These are phyloP conservation scores for Drosophila bifasciata DNA, from an alignment of 1,140 invertebrate species.

Conservation along the genomic window DNA sequence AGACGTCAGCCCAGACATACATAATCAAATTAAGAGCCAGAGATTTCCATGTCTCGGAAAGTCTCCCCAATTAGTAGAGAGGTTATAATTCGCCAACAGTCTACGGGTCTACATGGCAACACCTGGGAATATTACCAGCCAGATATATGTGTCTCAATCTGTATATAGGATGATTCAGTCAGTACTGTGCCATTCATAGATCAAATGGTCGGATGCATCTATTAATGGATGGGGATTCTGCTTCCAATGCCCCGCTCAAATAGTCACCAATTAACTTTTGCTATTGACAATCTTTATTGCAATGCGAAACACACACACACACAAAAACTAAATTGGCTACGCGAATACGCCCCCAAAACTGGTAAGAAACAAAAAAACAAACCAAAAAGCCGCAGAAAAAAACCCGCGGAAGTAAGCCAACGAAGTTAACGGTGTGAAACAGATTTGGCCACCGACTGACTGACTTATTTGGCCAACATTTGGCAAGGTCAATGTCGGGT, in stretches of 20 bases:
- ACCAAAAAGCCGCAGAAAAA: slow-evolving; percentile 37
- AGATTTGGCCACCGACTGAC: no score
- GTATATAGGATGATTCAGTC: slow-evolving; percentile 21
- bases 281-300: slow-evolving; percentile 38
- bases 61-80: slow-evolving; percentile 40
- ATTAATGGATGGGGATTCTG: slow-evolving; percentile 5
- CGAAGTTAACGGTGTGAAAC: slow-evolving; percentile 67
- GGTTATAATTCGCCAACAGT: slow-evolving; percentile 42
- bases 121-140: slow-evolving; percentile 1
- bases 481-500: slow-evolving; percentile 71
- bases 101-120: slow-evolving; percentile 21
- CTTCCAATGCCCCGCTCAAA: background rate
- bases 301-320: slow-evolving; percentile 27
- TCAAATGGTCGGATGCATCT: slow-evolving; percentile 9
- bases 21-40: slow-evolving; percentile 40
- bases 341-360: slow-evolving; percentile 26
- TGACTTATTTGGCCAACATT: slow-evolving; percentile 59
- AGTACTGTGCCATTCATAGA: background rate
- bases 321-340: slow-evolving; percentile 2
- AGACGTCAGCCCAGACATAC: slow-evolving; percentile 23
- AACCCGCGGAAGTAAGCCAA: slow-evolving; percentile 63
- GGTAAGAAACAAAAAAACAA: slow-evolving; percentile 14
- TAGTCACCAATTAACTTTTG: slow-evolving; percentile 35
- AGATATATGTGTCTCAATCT: background rate
- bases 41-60: slow-evolving; percentile 55